Evolutionary conservation across 53 echinoderm and acorn worm genomes (phyloP), one percentile per base, ranked within the genome.

Genomic region (Arbacia lixula): DNA sequence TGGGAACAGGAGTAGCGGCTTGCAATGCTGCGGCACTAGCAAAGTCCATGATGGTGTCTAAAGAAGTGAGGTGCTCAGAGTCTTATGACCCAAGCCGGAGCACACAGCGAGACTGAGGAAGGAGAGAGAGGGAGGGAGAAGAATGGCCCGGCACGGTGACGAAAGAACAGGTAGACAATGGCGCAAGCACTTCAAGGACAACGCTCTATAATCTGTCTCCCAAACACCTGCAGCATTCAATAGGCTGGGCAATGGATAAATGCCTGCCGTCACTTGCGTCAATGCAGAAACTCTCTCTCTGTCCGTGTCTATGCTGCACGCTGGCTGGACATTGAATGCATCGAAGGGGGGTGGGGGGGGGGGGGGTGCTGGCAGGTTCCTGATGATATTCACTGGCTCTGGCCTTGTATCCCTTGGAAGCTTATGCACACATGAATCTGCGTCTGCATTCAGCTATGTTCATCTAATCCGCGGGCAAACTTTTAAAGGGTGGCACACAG

Each of bases 21-120:
- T 79, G 79, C 60, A 79, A 60, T 60, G 79, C 79, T 42, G 79
- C 79, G 40, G 41, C 79, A 79, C 61, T 79, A 6, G 79, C 79
- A 79, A 79, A 79, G 79, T 79, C 79, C 79, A 79, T 79, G 79
- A 19, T 79, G 79, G 61, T 60, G 61, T 79, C 79, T 58, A 58
- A 41, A 54, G 37, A 19, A 20, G 76, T 6, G 32, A 54, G 31
- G 76, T 24, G 53, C 76, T 71, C 53, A 54, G 27, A 75, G 75
- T 32, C 75, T 75, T 75, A 54, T 53, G 75, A 75, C 21, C 75
- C 32, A 75, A 54, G 75, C 20, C 1, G 25, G 75, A 75, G 41
- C 5, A 20, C 14, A 5, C 53, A 75, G 75, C 49, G 33, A 51
- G 75, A 31, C 32, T 3, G 36, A 49, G 21, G 28, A 24, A 49